Evolutionary conservation across 2,113 vertebrate species (phyloP).

Genomic region (Brachionichthys hirsutus): DNA sequence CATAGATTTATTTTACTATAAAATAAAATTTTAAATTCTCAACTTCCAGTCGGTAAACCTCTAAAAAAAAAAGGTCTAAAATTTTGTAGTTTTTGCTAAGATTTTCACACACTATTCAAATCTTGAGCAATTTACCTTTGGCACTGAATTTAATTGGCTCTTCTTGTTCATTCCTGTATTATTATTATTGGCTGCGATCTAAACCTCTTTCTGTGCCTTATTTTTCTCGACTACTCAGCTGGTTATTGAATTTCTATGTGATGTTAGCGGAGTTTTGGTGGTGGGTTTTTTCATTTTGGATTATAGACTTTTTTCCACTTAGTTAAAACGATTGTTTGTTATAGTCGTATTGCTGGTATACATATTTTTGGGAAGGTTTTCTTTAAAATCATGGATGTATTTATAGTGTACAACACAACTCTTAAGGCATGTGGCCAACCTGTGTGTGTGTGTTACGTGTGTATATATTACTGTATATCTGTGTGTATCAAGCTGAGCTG

Average conservation of each 20-base stretch:
- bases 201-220: constrained; percentile 57
- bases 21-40: too few relatives aligned
- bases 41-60: too few relatives aligned
- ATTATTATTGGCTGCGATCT: constrained; percentile 5
- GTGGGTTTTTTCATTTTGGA: background rate
- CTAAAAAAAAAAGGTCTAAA: too few relatives aligned
- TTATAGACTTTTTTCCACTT: constrained; percentile 12
- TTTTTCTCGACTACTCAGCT: constrained; percentile 32
- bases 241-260: constrained; percentile 10
- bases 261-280: background rate
- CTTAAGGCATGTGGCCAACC: constrained; percentile 16
- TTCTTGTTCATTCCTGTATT: background rate
- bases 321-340: constrained; percentile 1
- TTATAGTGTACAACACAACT: constrained; percentile 40
- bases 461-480: background rate
- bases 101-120: background rate
- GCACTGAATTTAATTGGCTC: background rate
- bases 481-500: constrained; percentile 15
- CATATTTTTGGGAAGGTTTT: constrained; percentile 22
- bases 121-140: background rate
- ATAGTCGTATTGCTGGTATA: constrained; percentile 1
- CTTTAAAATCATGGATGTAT: constrained; percentile 47
- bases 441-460: constrained; percentile 14
- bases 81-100: too few relatives aligned
- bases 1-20: background rate